Evolutionary conservation across 2,888 invertebrate species (phyloP), one percentile per base, ranked within the genome.

Genomic region (Euproctis similis): DNA sequence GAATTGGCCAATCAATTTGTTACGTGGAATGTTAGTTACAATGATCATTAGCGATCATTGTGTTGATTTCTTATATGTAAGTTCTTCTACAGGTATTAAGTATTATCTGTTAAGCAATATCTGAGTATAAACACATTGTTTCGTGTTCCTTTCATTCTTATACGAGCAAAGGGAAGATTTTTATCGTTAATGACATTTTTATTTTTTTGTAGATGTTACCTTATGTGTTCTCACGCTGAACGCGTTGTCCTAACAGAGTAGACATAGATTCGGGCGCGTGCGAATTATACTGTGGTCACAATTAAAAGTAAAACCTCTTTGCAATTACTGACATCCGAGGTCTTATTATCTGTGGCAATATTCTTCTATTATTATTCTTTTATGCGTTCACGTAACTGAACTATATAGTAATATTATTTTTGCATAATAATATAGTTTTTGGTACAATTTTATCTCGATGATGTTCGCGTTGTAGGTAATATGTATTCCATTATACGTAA

Each of bases 331-430:
- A 66, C 62, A 69, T 70, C 66, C 72, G 72, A 74, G 70, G 71
- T 56, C 72, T 67, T 58, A 55, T 60, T 42, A 41, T 4, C 53
- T 75, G 68, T 73, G 64, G 74, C 68, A 73, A 75, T 67, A 64
- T 53, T 51, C 65, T 74, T 69, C 67, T 69, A 70, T n/a, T n/a
- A n/a, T n/a, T n/a, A n/a, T 75, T 72, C 59, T 74, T 68, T 47
- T 43, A 55, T 48, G 49, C 44, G 59, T 39, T 74, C 69, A 75
- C 71, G 72, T 75, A 80, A 78, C 60, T 42, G 39, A 55, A 57
- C 59, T 59, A 56, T 58, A 56, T 60, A 50, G 52, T 45, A 49
- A 56, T 55, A 46, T 49, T 41, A n/a, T n/a, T n/a, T n/a, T n/a
- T n/a, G n/a, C n/a, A n/a, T n/a, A n/a, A n/a, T n/a, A n/a, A n/a